Conservation (phyloP, 2,888 invertebrate species). For the Ormyrus thymus region DNA sequence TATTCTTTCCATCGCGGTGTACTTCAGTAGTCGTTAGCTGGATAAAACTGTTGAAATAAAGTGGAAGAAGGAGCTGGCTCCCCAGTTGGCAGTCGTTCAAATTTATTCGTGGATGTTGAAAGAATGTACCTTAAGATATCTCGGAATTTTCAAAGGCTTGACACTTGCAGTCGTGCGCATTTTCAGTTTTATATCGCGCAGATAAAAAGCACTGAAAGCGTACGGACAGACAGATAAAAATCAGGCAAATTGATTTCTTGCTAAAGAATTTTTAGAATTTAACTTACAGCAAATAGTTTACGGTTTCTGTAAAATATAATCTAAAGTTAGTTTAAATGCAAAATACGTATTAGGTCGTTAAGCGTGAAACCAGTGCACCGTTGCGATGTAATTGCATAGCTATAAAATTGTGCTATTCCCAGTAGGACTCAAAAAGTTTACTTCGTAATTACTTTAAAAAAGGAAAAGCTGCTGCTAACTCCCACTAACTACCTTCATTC, state of each 20-base stretch:
- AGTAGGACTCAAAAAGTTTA: slow-evolving; percentile 5
- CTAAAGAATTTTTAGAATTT: too few relatives aligned
- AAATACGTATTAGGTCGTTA: background rate
- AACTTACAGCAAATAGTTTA: too few relatives aligned
- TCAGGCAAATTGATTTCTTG: too few relatives aligned
- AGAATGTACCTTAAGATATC: slow-evolving; percentile 36
- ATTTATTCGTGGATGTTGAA: slow-evolving; percentile 29
- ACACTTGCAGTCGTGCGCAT: slow-evolving; percentile 30
- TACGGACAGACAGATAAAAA: too few relatives aligned
- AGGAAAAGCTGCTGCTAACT: too few relatives aligned
- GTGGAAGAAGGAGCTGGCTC: slow-evolving; percentile 39
- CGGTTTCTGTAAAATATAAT: too few relatives aligned
- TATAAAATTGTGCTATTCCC: background rate
- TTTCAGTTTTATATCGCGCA: background rate
- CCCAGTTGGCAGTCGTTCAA: slow-evolving; percentile 60
- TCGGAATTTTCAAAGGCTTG: slow-evolving; percentile 36
- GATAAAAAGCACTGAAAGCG: too few relatives aligned
- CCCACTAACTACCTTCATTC: too few relatives aligned
- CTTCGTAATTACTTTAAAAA: background rate
- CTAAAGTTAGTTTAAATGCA: too few relatives aligned
- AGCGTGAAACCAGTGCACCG: background rate
- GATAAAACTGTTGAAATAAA: slow-evolving; percentile 21
- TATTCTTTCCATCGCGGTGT: background rate
- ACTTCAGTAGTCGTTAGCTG: background rate
- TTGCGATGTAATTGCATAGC: background rate